phyloP scores from a whole-genome alignment of 2,888 invertebrate genomes.

The Acleris holmiana region DNA sequence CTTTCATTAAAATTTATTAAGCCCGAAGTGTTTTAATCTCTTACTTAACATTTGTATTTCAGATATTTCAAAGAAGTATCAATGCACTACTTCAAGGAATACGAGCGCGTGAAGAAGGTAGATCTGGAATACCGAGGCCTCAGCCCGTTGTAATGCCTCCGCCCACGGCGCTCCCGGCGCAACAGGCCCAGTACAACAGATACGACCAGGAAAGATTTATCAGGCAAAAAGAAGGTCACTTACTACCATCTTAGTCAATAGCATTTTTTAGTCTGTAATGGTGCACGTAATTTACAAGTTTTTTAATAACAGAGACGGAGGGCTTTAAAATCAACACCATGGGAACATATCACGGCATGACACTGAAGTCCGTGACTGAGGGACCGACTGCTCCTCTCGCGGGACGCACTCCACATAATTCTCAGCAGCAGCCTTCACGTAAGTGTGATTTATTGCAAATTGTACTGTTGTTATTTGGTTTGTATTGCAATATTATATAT shows the following conservation, averaged over 20 bases:
- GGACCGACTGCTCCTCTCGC: slow-evolving; percentile 89
- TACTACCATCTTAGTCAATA: too few species aligned
- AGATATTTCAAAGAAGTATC: slow-evolving; percentile 96
- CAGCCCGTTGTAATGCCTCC: slow-evolving; percentile 86
- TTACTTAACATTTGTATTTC: slow-evolving; percentile 51
- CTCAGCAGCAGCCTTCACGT: slow-evolving; percentile 74
- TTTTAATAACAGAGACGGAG: slow-evolving; percentile 90
- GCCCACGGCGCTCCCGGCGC: slow-evolving; percentile 87
- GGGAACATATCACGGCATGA: slow-evolving; percentile 99
- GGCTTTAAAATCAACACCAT: slow-evolving; percentile 99
- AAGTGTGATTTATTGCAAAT: slow-evolving; percentile 45
- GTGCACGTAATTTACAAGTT: not conserved
- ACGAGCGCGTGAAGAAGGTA: slow-evolving; percentile 96
- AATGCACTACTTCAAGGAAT: slow-evolving; percentile 95
- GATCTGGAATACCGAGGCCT: slow-evolving; percentile 78
- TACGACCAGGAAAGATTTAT: slow-evolving; percentile 99
- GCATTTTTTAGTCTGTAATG: not conserved
- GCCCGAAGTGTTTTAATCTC: too few species aligned
- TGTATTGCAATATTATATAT: too few species aligned
- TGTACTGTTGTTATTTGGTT: too few species aligned
- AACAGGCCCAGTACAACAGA: slow-evolving; percentile 96
- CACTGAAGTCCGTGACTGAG: slow-evolving; percentile 98
- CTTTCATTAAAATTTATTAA: too few species aligned
- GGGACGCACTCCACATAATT: slow-evolving; percentile 75
- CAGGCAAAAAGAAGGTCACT: slow-evolving; percentile 92